Percentiles rank a stretch among this genome's conserved stretches.
Conservation (phyloP, 2,113 vertebrate species). For the Chlorodrepanis virens region DNA sequence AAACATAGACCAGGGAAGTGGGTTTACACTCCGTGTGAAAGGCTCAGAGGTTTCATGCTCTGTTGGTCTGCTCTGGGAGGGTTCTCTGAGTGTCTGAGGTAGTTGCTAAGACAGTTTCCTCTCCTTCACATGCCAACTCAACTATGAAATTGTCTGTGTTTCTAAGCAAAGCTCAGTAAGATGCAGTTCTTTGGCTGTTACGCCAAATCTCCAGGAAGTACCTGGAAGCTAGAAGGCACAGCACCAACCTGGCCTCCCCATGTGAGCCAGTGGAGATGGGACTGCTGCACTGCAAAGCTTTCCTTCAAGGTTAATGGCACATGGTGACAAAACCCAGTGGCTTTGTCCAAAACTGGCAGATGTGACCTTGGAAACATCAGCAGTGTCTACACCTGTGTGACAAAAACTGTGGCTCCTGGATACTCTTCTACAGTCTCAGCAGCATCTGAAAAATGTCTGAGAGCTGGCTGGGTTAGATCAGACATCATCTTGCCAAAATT, state of each 20-base stretch:
- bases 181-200: neutral
- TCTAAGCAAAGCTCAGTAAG: neutral
- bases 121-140: neutral
- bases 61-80: neutral
- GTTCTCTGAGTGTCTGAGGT: neutral
- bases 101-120: neutral
- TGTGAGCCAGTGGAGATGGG: neutral
- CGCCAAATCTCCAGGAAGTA: neutral
- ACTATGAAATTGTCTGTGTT: neutral
- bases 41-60: neutral
- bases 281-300: neutral
- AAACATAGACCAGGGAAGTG: neutral
- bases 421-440: neutral
- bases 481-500: neutral
- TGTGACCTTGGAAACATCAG: neutral
- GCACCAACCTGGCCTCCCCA: neutral
- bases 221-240: neutral
- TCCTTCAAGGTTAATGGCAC: neutral
- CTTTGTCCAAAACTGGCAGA: neutral
- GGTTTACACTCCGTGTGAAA: neutral
- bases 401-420: neutral
- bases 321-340: neutral
- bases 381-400: neutral
- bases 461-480: neutral
- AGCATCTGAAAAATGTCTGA: neutral